phyloP scores from a whole-genome alignment of 1,140 invertebrate genomes.

The Paraescarpia echinospica region DNA sequence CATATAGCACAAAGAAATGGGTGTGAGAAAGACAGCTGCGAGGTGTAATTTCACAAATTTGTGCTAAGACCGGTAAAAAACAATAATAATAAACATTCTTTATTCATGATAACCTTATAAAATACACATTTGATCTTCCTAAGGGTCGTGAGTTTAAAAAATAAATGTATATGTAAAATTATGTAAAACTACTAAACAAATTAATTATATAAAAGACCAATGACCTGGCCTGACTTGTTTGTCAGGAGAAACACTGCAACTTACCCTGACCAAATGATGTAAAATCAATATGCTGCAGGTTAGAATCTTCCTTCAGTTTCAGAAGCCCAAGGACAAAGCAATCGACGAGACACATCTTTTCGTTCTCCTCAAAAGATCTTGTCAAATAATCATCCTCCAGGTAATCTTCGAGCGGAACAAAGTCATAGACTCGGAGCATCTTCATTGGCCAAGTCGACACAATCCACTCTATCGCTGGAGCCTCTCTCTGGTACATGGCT shows the following conservation, averaged over 20 bases:
- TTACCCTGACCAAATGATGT: constrained; percentile 37
- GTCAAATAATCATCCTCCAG: constrained; percentile 42
- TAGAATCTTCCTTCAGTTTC: constrained; percentile 39
- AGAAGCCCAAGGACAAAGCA: constrained; percentile 46
- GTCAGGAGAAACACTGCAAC: background rate
- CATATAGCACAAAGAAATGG: too few species aligned
- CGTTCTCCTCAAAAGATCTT: constrained; percentile 34
- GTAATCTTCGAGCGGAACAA: constrained; percentile 43
- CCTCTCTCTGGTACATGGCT: constrained; percentile 46
- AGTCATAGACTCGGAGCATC: constrained; percentile 37
- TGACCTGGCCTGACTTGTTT: too few species aligned
- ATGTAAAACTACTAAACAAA: too few species aligned
- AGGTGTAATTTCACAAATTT: too few species aligned
- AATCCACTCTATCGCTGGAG: constrained; percentile 38
- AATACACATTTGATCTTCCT: too few species aligned
- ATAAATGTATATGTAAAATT: too few species aligned
- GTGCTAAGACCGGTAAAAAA: too few species aligned
- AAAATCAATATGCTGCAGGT: constrained; percentile 41
- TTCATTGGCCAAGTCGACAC: constrained; percentile 40
- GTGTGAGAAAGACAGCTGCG: too few species aligned
- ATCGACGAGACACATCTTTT: constrained; percentile 44
- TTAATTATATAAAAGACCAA: too few species aligned
- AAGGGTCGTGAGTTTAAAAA: too few species aligned
- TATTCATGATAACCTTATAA: too few species aligned
- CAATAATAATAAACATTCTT: too few species aligned